Base-by-base conservation (phyloP, 2,797 vertebrate genomes). In the Pseudopleuronectes americanus region DNA sequence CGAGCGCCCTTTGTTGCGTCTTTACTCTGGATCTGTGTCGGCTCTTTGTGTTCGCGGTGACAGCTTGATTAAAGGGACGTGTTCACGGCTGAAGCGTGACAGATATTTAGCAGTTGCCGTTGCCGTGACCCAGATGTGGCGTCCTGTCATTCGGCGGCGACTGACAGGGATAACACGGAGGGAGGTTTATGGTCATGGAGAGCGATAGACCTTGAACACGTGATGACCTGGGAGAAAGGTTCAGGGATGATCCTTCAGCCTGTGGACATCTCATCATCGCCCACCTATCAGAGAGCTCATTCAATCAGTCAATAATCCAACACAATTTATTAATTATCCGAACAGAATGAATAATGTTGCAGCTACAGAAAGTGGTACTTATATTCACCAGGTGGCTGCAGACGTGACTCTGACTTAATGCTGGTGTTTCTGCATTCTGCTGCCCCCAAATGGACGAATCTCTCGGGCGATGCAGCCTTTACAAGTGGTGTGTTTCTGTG, bases 21-120 rank as follows among this genome's bases (percentile, higher is more conserved):
- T 41, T 66, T 16, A 36, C 6, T 12, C 26, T 48, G 24, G 26
- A 66, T 68, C 53, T 23, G 66, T 57, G 53, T 79, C 33, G 38
- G 14, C 33, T 48, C 43, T 49, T 53, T 1, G 6, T 52, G 66
- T 58, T 60, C 12, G 36, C 36, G 38, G 55, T 77, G 64, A 79
- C 76, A 63, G 60, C 55, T 61, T 66, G 59, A 79, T 77, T 62
- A 56, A 77, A 75, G 59, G 72, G 60, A 68, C n/a, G 31, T 51
- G 70, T 77, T 49, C 26, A 47, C 38, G 48, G 49, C 67, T 38
- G 47, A 74, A 54, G 75, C 68, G 74, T 69, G 72, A 77, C 68
- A 78, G 70, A 75, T 54, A 63, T 76, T 65, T 63, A 69, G 72
- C 80, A 75, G 69, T 77, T 66, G 64, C 63, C 57, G 76, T 74